A percentile compares a stretch with the other conserved stretches of the same genome.
These are phyloP conservation scores for Acleris cristana DNA, from an alignment of 2,888 invertebrate species.

Conservation along the genomic window DNA sequence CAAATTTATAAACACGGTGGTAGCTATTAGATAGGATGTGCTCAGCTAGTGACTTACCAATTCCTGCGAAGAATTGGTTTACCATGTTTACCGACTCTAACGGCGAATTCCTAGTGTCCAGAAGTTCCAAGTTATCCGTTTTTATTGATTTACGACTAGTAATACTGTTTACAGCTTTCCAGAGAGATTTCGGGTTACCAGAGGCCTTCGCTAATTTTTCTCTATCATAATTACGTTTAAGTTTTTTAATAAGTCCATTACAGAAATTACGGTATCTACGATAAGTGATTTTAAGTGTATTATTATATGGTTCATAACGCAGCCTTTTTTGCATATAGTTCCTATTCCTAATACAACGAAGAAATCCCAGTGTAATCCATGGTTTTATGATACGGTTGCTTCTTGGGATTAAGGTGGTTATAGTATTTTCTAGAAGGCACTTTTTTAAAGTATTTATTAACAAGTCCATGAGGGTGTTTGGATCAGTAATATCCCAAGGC, in stretches of 20 bases:
- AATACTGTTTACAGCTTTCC: constrained; percentile 2
- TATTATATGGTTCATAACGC: background rate
- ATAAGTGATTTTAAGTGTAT: constrained; percentile 1
- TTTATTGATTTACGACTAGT: background rate
- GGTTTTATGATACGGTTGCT: constrained; percentile 1
- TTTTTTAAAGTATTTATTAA: background rate
- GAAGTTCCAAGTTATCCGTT: background rate
- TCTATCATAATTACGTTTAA: constrained; percentile 1
- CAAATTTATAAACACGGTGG: background rate
- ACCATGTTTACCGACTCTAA: background rate
- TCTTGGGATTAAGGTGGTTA: background rate
- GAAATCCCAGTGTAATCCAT: background rate
- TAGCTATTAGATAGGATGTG: background rate
- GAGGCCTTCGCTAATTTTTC: background rate
- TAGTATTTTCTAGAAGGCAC: background rate
- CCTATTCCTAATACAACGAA: background rate
- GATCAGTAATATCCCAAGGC: background rate
- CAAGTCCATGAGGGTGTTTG: background rate
- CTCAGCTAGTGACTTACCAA: constrained; percentile 1
- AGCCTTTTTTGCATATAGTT: constrained; percentile 6
- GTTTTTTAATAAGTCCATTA: background rate
- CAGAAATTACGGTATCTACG: background rate
- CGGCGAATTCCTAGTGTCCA: background rate
- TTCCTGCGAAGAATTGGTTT: background rate
- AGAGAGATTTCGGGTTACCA: background rate